phyloP scores from a whole-genome alignment of 2,888 invertebrate genomes.

The Megalurothrips usitatus region DNA sequence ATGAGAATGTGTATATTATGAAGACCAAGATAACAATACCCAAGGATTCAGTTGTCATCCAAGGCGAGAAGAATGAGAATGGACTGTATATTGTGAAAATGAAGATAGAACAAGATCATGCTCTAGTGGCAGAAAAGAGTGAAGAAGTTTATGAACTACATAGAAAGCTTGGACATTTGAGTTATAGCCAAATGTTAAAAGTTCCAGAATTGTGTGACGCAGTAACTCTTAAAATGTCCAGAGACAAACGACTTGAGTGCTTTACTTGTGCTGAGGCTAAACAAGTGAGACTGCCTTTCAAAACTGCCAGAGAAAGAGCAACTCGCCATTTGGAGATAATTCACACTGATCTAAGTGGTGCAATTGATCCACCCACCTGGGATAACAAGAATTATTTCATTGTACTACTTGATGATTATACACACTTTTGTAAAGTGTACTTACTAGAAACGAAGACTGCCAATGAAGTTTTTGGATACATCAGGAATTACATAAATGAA shows the following conservation, averaged over 20 bases:
- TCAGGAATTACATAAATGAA: neutral
- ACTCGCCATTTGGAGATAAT: neutral
- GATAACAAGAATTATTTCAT: neutral
- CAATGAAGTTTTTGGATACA: neutral
- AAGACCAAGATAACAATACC: too few species aligned
- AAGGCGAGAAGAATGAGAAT: too few species aligned
- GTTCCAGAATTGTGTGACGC: neutral
- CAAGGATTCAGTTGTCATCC: too few species aligned
- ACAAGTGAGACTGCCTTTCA: neutral
- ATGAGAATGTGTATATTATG: too few species aligned
- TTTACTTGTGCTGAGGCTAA: neutral
- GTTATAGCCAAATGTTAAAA: neutral
- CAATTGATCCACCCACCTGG: neutral
- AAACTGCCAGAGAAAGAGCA: neutral
- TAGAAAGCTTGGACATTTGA: neutral
- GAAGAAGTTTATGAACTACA: neutral
- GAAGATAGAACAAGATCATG: too few species aligned
- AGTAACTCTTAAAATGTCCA: neutral
- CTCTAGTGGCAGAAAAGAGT: too few species aligned
- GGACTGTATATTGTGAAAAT: too few species aligned
- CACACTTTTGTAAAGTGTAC: neutral
- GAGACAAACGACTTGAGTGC: neutral
- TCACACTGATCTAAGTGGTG: neutral
- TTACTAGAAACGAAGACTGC: neutral
- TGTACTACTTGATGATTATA: neutral